Evolutionary conservation across 2,797 vertebrate genomes (phyloP), one percentile per base, ranked within the genome.

Genomic region (Chromobotia macracanthus): DNA sequence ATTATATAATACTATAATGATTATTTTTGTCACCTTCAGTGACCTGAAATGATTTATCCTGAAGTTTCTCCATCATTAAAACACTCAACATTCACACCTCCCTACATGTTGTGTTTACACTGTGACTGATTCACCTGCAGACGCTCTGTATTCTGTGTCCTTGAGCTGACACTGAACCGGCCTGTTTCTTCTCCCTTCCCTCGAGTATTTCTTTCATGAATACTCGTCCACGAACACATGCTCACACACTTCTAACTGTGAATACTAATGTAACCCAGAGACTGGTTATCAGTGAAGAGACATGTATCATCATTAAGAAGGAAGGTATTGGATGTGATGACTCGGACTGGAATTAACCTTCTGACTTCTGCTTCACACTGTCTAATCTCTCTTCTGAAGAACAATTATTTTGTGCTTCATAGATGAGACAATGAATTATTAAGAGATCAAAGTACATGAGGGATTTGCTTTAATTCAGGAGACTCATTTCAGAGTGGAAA

Each of bases 251-350:
- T 48, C n/a, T 50, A 46, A 38, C 53, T 23, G 56, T 21, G 82
- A 83, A 67, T 77, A 74, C 73, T 80, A 77, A 83, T 80, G 70
- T 61, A 46, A 58, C 19, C 28, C 64, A 68, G 51, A 46, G 38
- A 61, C 19, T 75, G 38, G 10, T 50, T 66, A 23, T 77, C 82
- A 63, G 56, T 68, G 60, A 16, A 63, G 28, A 35, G 16, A 35
- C 21, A 53, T 53, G 50, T 11, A 75, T 41, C 79, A 19, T 23
- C 28, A 41, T 58, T 18, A 55, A 8, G 63, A 41, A 28, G 44
- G n/a, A 65, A 41, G 46, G 38, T 65, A 69, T 16, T 28, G 73
- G 63, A 61, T 53, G 61, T 76, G 72, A 67, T 76, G 53, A 46
- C 50, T 48, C 16, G 64, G 23, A 46, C 58, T 64, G 23, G 19